Evolutionary conservation across 2,888 invertebrate species (phyloP).

Genomic region (Hoplodrina ambigua): DNA sequence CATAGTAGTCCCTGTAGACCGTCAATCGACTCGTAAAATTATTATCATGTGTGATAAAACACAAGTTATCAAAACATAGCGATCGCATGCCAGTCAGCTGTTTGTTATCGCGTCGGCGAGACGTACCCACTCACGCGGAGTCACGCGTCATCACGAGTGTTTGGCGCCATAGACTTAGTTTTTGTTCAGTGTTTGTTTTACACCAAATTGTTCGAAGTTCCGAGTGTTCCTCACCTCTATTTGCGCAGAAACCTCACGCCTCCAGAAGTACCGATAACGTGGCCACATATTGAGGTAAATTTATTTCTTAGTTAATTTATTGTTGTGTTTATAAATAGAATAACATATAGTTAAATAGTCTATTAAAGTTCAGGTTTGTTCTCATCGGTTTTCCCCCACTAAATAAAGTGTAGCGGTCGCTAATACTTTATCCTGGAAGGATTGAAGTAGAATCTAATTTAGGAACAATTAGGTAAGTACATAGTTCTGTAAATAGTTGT

Average conservation of each 20-base stretch:
- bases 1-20: no score
- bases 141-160: constrained; percentile 18
- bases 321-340: constrained; percentile 26
- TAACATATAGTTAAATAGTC: constrained; percentile 6
- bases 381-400: constrained; percentile 36
- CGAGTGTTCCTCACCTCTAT: background rate
- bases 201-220: background rate
- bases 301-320: constrained; percentile 24
- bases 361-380: constrained; percentile 7
- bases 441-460: background rate
- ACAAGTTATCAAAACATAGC: constrained; percentile 20
- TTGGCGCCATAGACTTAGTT: background rate
- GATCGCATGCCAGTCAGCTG: constrained; percentile 64
- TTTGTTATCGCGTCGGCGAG: constrained; percentile 58
- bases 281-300: constrained; percentile 44
- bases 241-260: constrained; percentile 1
- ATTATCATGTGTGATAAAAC: constrained; percentile 6
- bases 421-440: constrained; percentile 34
- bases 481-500: background rate
- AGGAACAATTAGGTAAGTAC: background rate
- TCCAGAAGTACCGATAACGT: background rate
- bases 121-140: constrained; percentile 38
- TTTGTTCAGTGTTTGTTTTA: background rate
- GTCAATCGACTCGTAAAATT: background rate
- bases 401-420: constrained; percentile 8